Conservation (phyloP, 2,888 invertebrate species). For the Siphonodentalium dalli region DNA sequence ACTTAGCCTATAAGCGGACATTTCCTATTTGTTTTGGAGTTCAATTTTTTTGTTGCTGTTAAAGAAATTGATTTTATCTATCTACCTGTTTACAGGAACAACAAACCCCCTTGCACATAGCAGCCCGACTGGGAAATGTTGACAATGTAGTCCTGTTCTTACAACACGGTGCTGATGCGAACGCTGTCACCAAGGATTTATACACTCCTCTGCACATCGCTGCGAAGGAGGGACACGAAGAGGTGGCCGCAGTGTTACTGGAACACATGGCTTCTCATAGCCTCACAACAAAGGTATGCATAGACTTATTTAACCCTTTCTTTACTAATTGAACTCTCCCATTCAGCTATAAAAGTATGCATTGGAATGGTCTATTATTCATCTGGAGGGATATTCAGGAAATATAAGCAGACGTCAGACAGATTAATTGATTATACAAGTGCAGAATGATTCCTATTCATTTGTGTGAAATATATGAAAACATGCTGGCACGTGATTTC, state of each 20-base stretch:
- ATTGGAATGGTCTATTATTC: no score
- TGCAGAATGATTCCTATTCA: no score
- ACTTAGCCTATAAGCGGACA: no score
- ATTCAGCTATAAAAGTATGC: no score
- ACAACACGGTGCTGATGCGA: conserved; percentile 91
- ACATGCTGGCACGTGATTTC: no score
- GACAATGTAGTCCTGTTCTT: conserved; percentile 95
- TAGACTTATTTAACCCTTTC: background rate
- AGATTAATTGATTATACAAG: no score
- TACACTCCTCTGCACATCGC: conserved; percentile 98
- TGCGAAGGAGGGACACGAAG: conserved; percentile 95
- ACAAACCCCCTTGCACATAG: conserved; percentile 98
- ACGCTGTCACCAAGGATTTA: conserved; percentile 94
- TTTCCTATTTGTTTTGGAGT: no score
- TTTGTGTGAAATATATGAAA: conserved; percentile 73
- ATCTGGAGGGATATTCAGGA: no score
- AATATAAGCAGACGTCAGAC: no score
- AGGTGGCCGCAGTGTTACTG: conserved; percentile 88
- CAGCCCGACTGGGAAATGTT: conserved; percentile 94
- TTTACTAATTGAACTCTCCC: no score
- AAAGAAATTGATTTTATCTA: background rate
- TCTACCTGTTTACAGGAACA: conserved; percentile 73
- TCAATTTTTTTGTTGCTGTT: background rate
- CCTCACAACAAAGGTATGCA: conserved; percentile 82
- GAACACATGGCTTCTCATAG: conserved; percentile 95